phyloP scores from a whole-genome alignment of 2,113 vertebrate species.

The Daubentonia madagascariensis region DNA sequence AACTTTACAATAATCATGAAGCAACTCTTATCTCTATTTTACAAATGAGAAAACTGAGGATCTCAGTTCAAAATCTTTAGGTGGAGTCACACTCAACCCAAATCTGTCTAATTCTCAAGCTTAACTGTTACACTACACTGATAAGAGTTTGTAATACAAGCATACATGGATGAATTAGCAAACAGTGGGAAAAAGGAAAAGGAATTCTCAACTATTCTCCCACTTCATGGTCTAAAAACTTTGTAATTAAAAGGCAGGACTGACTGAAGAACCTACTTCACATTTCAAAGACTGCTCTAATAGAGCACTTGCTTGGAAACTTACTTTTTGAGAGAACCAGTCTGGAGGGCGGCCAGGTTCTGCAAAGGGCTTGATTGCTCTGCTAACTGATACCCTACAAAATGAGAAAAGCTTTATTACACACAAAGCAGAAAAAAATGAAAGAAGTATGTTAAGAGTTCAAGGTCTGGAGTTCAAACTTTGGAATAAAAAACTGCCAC shows the following conservation, averaged over 20 bases:
- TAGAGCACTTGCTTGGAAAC: background rate
- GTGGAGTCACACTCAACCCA: background rate
- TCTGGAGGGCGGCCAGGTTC: constrained; percentile 96
- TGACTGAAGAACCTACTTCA: background rate
- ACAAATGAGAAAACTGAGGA: background rate
- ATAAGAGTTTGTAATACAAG: background rate
- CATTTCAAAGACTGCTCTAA: background rate
- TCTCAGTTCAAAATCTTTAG: background rate
- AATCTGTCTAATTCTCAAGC: background rate
- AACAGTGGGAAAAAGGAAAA: background rate
- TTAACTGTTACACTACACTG: background rate
- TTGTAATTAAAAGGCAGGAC: constrained; percentile 7
- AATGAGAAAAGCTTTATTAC: constrained; percentile 15
- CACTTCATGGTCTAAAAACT: background rate
- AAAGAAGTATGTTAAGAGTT: background rate
- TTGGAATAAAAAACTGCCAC: background rate
- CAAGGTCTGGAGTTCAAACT: constrained; percentile 5
- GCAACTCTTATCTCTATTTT: background rate
- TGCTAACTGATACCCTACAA: constrained; percentile 96
- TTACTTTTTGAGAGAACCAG: constrained; percentile 99
- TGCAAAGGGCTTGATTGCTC: constrained; percentile 99
- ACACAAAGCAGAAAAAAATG: background rate
- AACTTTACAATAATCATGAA: constrained; percentile 21
- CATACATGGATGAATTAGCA: background rate
- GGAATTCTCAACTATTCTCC: background rate